These are phyloP conservation scores for Stercorarius parasiticus DNA, from an alignment of 2,113 vertebrate species.

Conservation along the genomic window DNA sequence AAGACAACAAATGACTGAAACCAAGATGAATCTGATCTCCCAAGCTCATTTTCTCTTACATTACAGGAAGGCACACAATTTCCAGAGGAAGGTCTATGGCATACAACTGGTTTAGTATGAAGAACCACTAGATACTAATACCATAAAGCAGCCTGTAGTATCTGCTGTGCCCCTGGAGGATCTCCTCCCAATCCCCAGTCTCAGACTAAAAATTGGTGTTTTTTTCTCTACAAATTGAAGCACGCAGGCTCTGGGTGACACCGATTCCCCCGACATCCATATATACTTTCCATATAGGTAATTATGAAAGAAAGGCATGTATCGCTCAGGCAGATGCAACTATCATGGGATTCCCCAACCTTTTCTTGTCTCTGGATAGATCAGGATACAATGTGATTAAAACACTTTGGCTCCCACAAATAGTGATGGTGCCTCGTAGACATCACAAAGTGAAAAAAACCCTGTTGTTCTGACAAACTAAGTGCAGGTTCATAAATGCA, in stretches of 20 bases:
- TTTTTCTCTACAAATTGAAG: neutral
- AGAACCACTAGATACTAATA: neutral
- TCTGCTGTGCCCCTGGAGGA: neutral
- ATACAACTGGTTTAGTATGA: neutral
- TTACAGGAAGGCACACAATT: neutral
- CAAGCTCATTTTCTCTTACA: neutral
- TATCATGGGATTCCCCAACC: neutral
- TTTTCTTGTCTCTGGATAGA: neutral
- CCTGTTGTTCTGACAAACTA: neutral
- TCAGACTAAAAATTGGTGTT: neutral
- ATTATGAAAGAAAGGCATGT: neutral
- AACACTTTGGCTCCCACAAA: neutral
- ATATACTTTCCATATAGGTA: neutral
- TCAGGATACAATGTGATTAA: neutral
- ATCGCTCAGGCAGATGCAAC: neutral
- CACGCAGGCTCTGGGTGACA: fast-evolving
- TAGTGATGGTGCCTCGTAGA: fast-evolving
- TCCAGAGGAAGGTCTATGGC: neutral
- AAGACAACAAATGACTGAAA: neutral
- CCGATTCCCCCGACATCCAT: neutral
- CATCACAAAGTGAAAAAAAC: neutral
- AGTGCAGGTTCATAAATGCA: neutral
- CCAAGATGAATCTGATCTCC: neutral
- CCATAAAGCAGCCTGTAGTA: neutral
- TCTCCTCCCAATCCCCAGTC: neutral